Evolutionary conservation across 1,140 invertebrate species (phyloP).

Genomic region (Lordiphosa stackelbergi): DNA sequence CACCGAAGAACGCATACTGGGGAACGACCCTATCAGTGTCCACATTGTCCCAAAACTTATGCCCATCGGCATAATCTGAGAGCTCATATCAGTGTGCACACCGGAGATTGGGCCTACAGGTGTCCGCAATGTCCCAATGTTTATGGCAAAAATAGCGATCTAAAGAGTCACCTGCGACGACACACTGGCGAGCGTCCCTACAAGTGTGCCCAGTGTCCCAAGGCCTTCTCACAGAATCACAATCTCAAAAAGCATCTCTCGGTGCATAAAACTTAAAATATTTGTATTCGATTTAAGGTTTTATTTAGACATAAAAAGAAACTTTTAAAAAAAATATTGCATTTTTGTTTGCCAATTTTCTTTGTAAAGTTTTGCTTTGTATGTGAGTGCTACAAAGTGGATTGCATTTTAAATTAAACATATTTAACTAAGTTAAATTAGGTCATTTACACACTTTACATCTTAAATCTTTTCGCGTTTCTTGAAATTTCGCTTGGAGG

Average conservation of each 20-base stretch:
- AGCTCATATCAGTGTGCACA: conserved; percentile 1
- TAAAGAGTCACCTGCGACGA: conserved; percentile 1
- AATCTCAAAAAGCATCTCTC: background rate
- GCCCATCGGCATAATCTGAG: background rate
- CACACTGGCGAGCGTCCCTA: conserved; percentile 1
- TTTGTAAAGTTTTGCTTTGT: conserved; percentile 36
- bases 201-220: background rate
- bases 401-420: conserved; percentile 1
- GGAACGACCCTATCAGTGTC: background rate
- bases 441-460: conserved; percentile 9
- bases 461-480: conserved; percentile 85
- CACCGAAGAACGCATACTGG: background rate
- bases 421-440: conserved; percentile 25
- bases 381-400: conserved; percentile 42
- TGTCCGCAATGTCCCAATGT: background rate
- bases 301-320: background rate
- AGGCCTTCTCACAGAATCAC: conserved; percentile 3
- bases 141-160: conserved; percentile 3
- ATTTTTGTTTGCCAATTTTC: conserved; percentile 17
- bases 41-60: background rate
- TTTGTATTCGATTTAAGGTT: background rate
- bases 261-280: background rate
- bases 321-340: conserved; percentile 55
- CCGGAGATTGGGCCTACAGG: background rate
- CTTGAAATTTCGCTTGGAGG: conserved; percentile 93